These are phyloP conservation scores for Cybosia mesomella DNA, from an alignment of 2,888 invertebrate genomes.

Conservation along the genomic window DNA sequence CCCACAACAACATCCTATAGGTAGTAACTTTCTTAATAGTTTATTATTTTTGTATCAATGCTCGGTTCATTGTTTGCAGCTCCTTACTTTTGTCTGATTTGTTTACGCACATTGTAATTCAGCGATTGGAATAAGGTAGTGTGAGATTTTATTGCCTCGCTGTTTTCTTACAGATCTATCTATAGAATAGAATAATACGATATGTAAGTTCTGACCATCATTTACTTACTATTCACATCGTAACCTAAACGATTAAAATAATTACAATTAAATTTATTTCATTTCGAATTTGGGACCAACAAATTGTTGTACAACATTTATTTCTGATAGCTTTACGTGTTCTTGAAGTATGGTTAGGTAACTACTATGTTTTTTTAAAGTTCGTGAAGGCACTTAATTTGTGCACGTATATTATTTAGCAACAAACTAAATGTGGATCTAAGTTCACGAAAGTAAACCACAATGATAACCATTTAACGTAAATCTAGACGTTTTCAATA, in stretches of 20 bases:
- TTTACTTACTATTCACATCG: background rate
- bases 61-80: background rate
- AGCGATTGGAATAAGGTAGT: background rate
- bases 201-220: background rate
- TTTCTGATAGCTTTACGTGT: background rate
- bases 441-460: slow-evolving; percentile 17
- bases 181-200: background rate
- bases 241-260: background rate
- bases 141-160: background rate
- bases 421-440: background rate
- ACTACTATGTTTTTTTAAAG: background rate
- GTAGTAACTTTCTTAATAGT: background rate
- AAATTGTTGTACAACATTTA: too few relatives aligned
- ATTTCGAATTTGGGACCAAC: too few relatives aligned
- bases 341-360: background rate
- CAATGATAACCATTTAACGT: slow-evolving; percentile 18
- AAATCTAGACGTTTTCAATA: slow-evolving; percentile 39
- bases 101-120: background rate
- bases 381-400: background rate
- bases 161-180: background rate
- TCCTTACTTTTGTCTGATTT: too few relatives aligned
- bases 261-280: too few relatives aligned
- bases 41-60: background rate
- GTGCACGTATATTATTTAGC: slow-evolving; percentile 8
- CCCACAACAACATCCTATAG: background rate